phyloP scores from a whole-genome alignment of 2,888 invertebrate species.

The Spialia ferax region DNA sequence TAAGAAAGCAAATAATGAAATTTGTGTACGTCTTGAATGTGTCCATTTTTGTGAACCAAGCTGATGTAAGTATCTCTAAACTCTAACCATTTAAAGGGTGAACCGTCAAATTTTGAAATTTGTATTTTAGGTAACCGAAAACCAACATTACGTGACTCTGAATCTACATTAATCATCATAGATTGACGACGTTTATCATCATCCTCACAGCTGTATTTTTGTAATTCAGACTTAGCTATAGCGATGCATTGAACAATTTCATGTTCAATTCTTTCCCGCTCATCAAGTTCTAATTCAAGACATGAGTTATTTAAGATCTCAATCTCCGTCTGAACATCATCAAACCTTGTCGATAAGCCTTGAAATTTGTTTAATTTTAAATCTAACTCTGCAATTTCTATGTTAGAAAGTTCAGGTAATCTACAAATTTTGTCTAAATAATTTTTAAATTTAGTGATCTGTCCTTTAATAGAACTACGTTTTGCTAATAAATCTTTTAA shows the following conservation, averaged over 20 bases:
- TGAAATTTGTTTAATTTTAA: neutral
- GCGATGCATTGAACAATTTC: conserved; percentile 1
- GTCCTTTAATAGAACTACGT: neutral
- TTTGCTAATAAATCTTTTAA: conserved; percentile 1
- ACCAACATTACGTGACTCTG: neutral
- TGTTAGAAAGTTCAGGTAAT: neutral
- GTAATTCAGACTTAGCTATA: conserved; percentile 2
- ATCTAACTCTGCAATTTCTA: neutral
- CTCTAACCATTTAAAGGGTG: neutral
- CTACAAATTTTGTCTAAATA: neutral
- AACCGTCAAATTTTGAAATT: neutral
- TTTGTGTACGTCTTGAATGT: conserved; percentile 1
- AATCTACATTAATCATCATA: neutral
- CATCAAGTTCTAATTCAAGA: neutral
- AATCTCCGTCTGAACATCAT: conserved; percentile 6
- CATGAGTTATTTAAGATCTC: neutral
- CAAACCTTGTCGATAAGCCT: conserved; percentile 5
- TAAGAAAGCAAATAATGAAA: neutral
- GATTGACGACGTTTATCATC: neutral
- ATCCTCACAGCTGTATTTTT: neutral
- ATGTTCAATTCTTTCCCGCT: neutral
- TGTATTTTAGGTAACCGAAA: neutral
- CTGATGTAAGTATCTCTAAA: neutral
- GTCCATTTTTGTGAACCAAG: conserved; percentile 7
- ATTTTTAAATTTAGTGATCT: neutral